A percentile compares a stretch with the other conserved stretches of the same genome.
Conservation (phyloP, 1,140 invertebrate genomes). For the Zaprionus davidi region DNA sequence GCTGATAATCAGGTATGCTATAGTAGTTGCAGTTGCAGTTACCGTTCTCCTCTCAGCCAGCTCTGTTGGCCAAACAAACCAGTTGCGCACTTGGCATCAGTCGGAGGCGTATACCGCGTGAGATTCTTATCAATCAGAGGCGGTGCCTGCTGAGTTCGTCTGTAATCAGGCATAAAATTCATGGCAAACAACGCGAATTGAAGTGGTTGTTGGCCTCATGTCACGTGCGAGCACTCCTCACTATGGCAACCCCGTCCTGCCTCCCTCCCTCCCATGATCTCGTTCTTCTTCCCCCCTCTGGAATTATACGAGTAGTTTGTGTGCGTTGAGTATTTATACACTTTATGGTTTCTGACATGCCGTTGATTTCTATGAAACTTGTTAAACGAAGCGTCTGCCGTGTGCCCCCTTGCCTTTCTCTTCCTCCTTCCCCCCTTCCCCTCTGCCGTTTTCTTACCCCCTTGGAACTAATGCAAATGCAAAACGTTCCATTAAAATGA, state of each 20-base stretch:
- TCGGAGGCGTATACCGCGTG: conserved; percentile 39
- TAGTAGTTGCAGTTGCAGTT: background rate
- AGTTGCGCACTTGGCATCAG: conserved; percentile 58
- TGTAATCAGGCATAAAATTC: conserved; percentile 78
- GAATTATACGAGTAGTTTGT: conserved; percentile 51
- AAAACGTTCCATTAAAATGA: conserved; percentile 62
- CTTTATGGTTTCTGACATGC: conserved; percentile 81
- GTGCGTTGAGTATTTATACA: conserved; percentile 68
- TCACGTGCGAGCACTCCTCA: conserved; percentile 68
- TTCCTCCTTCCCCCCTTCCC: background rate
- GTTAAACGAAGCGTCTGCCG: conserved; percentile 40
- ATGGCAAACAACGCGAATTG: conserved; percentile 64
- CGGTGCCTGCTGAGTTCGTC: background rate
- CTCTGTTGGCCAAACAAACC: conserved; percentile 66
- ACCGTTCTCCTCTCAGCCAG: conserved; percentile 10
- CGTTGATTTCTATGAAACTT: conserved; percentile 71
- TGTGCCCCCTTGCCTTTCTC: background rate
- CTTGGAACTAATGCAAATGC: conserved; percentile 55
- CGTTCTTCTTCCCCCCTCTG: background rate
- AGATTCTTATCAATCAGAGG: conserved; percentile 76
- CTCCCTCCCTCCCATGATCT: background rate
- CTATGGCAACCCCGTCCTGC: background rate
- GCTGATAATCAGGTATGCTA: background rate
- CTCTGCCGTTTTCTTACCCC: background rate
- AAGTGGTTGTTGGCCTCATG: conserved; percentile 64